Base-by-base conservation (phyloP, 2,888 invertebrate genomes). In the Euplexia lucipara region DNA sequence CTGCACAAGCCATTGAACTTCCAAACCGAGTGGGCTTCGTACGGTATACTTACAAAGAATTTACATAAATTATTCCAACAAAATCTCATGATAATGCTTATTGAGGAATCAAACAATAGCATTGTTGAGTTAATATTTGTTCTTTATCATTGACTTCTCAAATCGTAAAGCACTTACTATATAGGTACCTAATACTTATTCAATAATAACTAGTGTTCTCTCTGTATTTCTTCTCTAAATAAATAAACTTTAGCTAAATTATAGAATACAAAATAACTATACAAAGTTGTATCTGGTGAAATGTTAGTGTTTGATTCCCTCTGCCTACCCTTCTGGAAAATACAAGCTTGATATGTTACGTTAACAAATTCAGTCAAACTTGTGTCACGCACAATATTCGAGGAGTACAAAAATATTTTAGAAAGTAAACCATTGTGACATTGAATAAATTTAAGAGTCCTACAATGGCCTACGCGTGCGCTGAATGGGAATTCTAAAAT, bases 1-100 rank as follows among this genome's bases (percentile, higher is more conserved):
- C 10, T 41, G 16, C 53, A 32, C 0, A 48, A 56, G 68, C 8
- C 68, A 69, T 34, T 69, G 69, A 69, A 69, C 68, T 54, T 39
- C 12, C 12, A 22, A 20, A 45, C 44, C 49, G 0, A 18, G 26
- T 5, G 26, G 26, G 26, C 12, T 47, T 2, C 16, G 9, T 30
- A 26, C 8, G 26, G 14, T 6, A 30, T 20, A 0, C 10, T 26
- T 12, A 20, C 9, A 34, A 47, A 16, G 14, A 35, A 39, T 41
- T 61, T 42, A 48, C 30, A 67, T 68, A 67, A 18, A 66, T 44
- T 37, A 51, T 58, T 8, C 10, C 8, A 16, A 39, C n/a, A 51
- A 12, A 26, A 7, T 32, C 10, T 22, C 37, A 64, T 49, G 37
- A 20, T 44, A 66, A 66, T 37, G 37, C n/a, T 45, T 45, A 59